Percentiles rank a stretch among this genome's conserved stretches.
Evolutionary conservation across 1,140 invertebrate genomes (phyloP).

Genomic region (Steinernema feltiae): DNA sequence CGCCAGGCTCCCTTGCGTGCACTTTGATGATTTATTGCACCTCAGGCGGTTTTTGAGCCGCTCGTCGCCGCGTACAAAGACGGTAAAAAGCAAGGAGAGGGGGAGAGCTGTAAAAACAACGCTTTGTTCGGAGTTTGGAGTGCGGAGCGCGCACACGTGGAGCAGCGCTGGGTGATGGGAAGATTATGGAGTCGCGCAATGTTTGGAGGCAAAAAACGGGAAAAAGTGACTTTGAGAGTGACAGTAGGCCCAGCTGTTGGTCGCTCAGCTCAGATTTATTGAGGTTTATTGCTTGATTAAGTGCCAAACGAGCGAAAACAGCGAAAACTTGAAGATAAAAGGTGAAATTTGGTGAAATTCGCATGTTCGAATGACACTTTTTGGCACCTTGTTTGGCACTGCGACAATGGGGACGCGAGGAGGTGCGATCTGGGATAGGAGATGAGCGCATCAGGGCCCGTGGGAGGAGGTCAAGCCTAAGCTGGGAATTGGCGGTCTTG

Average conservation of each 20-base stretch:
- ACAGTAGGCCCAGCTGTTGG: neutral
- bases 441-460: too few species aligned
- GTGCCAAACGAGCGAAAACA: too few species aligned
- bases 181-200: neutral
- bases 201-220: neutral
- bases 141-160: too few species aligned
- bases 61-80: neutral
- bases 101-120: neutral
- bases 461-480: too few species aligned
- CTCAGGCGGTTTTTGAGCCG: neutral
- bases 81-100: neutral
- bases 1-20: neutral
- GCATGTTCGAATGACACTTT: neutral
- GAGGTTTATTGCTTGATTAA: too few species aligned
- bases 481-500: too few species aligned
- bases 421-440: neutral
- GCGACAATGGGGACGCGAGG: neutral
- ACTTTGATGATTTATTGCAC: constrained; percentile 1
- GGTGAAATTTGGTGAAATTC: neutral
- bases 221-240: neutral
- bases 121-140: neutral
- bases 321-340: too few species aligned
- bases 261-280: too few species aligned
- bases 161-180: too few species aligned
- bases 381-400: neutral